Evolutionary conservation across 2,113 vertebrate species (phyloP).

Genomic region (Hemiscyllium ocellatum): DNA sequence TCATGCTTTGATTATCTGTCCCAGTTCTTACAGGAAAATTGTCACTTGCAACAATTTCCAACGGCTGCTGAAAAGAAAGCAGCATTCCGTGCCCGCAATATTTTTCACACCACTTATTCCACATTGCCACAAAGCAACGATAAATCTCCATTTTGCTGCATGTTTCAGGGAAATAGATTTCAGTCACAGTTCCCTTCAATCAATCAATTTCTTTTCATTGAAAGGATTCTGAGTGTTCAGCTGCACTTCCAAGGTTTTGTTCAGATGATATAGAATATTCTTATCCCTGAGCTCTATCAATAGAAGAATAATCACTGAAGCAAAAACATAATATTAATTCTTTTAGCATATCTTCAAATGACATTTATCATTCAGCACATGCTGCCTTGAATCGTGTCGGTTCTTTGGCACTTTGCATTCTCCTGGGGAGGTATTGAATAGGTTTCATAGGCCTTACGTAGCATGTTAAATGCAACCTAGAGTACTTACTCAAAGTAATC

Average conservation of each 20-base stretch:
- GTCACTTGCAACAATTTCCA: not conserved
- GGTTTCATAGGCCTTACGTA: not conserved
- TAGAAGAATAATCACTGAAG: not conserved
- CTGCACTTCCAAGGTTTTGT: not conserved
- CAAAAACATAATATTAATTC: not conserved
- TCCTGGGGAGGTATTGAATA: not conserved
- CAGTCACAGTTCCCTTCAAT: not conserved
- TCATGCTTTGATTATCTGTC: not conserved
- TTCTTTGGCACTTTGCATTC: not conserved
- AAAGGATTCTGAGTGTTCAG: not conserved
- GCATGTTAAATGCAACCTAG: not conserved
- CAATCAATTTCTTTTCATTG: not conserved
- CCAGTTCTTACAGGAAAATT: not conserved
- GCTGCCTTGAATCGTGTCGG: not conserved
- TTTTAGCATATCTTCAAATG: not conserved
- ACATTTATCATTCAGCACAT: not conserved
- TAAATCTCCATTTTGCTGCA: not conserved
- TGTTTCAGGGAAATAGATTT: not conserved
- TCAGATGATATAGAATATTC: not conserved
- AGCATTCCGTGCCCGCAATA: not conserved
- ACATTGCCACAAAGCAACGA: not conserved
- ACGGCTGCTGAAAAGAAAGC: not conserved
- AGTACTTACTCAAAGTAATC: slow-evolving; percentile 6
- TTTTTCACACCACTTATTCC: not conserved
- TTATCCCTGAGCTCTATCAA: not conserved